Conservation (phyloP, 2,113 vertebrate genomes). For the Myocastor coypus region DNA sequence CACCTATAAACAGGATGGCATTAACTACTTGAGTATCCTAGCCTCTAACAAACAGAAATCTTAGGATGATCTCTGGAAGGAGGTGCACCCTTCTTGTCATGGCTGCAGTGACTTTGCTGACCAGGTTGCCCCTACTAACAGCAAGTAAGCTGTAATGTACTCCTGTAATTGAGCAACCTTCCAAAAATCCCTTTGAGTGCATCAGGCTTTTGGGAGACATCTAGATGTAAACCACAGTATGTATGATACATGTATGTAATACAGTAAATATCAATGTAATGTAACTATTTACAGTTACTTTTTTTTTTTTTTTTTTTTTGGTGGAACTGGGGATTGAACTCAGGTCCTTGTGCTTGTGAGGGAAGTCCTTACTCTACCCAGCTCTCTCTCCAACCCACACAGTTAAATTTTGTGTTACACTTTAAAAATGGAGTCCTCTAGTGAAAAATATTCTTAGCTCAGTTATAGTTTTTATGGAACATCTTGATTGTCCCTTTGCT, state of each 20-base stretch:
- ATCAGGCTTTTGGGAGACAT: background rate
- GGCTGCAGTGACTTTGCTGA: background rate
- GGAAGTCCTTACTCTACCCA: too few relatives aligned
- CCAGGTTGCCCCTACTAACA: background rate
- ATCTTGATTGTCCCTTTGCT: conserved; percentile 3
- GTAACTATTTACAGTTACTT: background rate
- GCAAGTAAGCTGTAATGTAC: background rate
- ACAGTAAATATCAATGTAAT: background rate
- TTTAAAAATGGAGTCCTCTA: conserved; percentile 1
- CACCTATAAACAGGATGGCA: background rate
- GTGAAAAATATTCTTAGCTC: background rate
- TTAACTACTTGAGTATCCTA: background rate
- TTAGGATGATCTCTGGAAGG: background rate
- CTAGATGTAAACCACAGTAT: background rate
- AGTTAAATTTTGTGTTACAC: background rate
- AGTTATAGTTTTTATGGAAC: background rate
- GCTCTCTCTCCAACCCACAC: too few relatives aligned
- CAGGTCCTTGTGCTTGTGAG: too few relatives aligned
- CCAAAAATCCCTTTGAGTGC: background rate
- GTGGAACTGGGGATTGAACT: too few relatives aligned
- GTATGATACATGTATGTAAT: background rate
- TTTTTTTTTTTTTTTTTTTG: too few relatives aligned
- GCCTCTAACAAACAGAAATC: background rate
- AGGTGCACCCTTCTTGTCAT: background rate
- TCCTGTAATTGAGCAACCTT: background rate